phyloP scores from a whole-genome alignment of 2,888 invertebrate species.

The Eupeodes latifasciatus region DNA sequence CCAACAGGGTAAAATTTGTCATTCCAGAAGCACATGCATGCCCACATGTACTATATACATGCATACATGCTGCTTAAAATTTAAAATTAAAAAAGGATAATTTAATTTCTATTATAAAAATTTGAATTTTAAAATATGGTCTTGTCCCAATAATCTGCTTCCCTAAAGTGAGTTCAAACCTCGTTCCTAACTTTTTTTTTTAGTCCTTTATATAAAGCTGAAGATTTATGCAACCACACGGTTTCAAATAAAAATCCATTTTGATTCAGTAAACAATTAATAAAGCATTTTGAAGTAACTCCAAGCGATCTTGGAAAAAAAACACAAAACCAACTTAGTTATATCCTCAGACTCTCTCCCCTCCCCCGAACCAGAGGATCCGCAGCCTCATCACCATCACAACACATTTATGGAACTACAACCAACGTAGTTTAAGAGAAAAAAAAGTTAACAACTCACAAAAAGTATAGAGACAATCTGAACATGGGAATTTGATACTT shows the following conservation, averaged over 20 bases:
- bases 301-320: background rate
- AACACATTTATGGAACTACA: constrained; percentile 61
- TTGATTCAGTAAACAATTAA: constrained; percentile 16
- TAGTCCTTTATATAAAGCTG: background rate
- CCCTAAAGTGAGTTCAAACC: too few species aligned
- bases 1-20: too few species aligned
- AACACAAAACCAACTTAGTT: background rate
- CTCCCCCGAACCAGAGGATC: background rate
- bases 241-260: background rate
- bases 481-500: constrained; percentile 71
- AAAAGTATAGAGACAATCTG: constrained; percentile 28
- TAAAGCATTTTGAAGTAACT: background rate
- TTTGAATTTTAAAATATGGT: too few species aligned
- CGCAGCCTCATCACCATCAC: constrained; percentile 31
- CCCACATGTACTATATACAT: too few species aligned
- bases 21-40: too few species aligned
- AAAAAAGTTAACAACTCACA: background rate
- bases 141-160: too few species aligned
- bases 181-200: too few species aligned
- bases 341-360: background rate
- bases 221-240: background rate
- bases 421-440: background rate
- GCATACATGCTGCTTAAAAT: too few species aligned
- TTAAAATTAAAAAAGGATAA: too few species aligned
- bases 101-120: too few species aligned